Conservation (phyloP, 2,797 vertebrate genomes). For the Choloepus didactylus region DNA sequence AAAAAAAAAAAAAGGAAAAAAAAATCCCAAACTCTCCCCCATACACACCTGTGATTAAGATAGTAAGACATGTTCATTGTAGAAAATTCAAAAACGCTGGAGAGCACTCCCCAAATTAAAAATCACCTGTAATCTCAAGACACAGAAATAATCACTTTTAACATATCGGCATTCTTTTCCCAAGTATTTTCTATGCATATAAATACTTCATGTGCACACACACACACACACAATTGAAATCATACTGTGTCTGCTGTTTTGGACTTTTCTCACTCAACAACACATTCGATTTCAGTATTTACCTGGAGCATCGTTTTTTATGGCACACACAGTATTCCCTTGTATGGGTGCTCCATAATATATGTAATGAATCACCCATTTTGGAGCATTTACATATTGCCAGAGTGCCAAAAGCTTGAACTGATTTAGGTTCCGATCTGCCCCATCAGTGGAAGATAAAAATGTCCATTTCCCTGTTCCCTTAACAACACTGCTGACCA, state of each 20-base stretch:
- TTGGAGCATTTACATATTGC: not conserved
- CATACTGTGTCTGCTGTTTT: not conserved
- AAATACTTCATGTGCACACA: not conserved
- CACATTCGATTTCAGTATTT: not conserved
- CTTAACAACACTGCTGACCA: not conserved
- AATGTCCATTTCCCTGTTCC: not conserved
- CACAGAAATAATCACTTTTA: not conserved
- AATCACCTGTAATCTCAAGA: not conserved
- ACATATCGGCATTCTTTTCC: not conserved
- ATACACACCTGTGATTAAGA: not conserved
- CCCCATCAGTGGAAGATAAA: not conserved
- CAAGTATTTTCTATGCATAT: not conserved
- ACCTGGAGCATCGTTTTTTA: not conserved
- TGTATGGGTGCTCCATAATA: not conserved
- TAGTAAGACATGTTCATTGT: not conserved
- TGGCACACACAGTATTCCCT: not conserved
- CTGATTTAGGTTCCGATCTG: not conserved
- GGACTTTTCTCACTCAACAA: slow-evolving; percentile 27
- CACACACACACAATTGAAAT: not conserved
- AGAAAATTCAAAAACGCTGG: not conserved
- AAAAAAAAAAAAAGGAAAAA: slow-evolving; percentile 73
- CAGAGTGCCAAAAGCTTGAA: slow-evolving; percentile 16
- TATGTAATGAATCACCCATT: slow-evolving; percentile 3
- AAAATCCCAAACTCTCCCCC: not conserved
- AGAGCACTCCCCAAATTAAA: not conserved